Conservation (phyloP, 2,113 vertebrate genomes). For the Aramus guarauna region DNA sequence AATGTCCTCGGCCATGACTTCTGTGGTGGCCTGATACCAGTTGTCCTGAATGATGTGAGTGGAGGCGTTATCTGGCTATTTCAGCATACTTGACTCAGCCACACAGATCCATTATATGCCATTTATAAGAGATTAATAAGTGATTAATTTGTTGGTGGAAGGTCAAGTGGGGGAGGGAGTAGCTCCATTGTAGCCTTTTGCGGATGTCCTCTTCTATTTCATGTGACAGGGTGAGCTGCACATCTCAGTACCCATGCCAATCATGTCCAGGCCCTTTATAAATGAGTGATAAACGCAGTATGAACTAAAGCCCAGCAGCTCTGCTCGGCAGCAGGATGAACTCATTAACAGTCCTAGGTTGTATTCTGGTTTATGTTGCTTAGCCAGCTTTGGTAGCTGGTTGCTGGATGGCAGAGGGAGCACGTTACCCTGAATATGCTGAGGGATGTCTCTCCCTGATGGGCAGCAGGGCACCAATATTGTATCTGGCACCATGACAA, state of each 20-base stretch:
- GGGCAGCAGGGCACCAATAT: background rate
- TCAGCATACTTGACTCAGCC: background rate
- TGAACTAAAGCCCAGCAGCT: background rate
- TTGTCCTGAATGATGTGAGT: background rate
- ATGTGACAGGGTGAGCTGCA: background rate
- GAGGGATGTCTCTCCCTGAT: background rate
- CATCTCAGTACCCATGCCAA: background rate
- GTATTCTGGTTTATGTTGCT: background rate
- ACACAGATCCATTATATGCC: background rate
- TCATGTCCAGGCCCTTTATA: background rate
- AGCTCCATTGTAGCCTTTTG: background rate
- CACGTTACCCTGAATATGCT: background rate
- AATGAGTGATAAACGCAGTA: background rate
- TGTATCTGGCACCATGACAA: background rate
- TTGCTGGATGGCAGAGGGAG: background rate
- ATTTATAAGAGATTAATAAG: background rate
- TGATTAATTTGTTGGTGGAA: background rate
- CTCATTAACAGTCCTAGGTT: background rate
- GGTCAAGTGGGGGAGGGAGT: background rate
- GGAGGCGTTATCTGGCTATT: background rate
- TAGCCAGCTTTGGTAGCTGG: background rate
- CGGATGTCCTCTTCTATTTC: background rate
- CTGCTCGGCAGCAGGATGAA: background rate
- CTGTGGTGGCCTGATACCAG: background rate
- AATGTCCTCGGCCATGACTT: background rate